These are phyloP conservation scores for Plutella xylostella DNA, from an alignment of 2,888 invertebrate genomes.

Conservation along the genomic window DNA sequence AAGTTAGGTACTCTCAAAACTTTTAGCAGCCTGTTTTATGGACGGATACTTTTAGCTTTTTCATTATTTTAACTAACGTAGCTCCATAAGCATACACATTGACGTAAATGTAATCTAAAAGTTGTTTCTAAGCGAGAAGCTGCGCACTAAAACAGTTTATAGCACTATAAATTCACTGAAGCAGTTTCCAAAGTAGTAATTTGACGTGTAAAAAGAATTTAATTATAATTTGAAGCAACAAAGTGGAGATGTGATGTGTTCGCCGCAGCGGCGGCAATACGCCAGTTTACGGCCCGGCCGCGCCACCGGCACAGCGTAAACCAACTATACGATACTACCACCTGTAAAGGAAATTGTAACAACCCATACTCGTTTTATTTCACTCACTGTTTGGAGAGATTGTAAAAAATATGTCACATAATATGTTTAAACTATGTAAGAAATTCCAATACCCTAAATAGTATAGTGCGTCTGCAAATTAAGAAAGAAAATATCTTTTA, in stretches of 20 bases:
- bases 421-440: too few species aligned
- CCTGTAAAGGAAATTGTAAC: not conserved
- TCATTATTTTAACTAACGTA: too few species aligned
- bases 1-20: too few species aligned
- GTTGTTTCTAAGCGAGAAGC: too few species aligned
- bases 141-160: too few species aligned
- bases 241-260: constrained; percentile 15
- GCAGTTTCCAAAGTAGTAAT: constrained; percentile 4
- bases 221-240: constrained; percentile 16
- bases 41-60: too few species aligned
- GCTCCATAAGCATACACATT: too few species aligned
- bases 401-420: not conserved
- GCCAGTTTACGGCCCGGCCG: too few species aligned
- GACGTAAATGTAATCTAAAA: too few species aligned
- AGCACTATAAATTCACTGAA: constrained; percentile 1
- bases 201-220: constrained; percentile 7
- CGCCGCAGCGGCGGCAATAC: constrained; percentile 14
- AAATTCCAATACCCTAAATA: too few species aligned
- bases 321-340: not conserved
- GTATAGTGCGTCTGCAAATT: too few species aligned
- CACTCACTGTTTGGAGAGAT: not conserved
- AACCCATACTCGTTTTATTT: not conserved
- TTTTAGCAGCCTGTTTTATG: too few species aligned
- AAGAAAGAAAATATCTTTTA: not conserved
- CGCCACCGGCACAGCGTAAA: not conserved